These are phyloP conservation scores for Heteropelma amictum DNA, from an alignment of 2,888 invertebrate genomes.

Conservation along the genomic window DNA sequence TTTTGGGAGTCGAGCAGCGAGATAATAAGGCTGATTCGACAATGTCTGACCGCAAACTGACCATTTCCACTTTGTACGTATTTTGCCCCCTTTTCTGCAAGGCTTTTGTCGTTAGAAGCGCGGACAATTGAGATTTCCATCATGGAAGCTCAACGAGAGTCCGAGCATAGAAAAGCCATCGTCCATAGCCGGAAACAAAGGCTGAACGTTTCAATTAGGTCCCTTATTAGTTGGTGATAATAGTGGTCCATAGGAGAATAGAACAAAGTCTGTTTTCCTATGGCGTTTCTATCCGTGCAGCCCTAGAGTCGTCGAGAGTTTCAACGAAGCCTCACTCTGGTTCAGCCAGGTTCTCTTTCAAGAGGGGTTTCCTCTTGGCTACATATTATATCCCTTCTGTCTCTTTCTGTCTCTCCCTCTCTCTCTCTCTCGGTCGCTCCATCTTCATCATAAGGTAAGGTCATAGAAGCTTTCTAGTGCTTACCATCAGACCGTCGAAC, in stretches of 20 bases:
- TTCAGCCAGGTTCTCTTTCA: constrained; percentile 43
- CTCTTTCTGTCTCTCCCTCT: constrained; percentile 17
- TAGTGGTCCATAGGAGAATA: constrained; percentile 61
- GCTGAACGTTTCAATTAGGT: constrained; percentile 75
- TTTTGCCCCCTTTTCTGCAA: neutral
- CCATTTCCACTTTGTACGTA: constrained; percentile 23
- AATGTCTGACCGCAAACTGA: constrained; percentile 19
- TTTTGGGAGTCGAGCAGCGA: neutral
- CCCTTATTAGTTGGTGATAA: constrained; percentile 77
- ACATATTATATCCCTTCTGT: constrained; percentile 32
- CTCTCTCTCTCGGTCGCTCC: no score
- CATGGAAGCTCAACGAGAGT: constrained; percentile 17
- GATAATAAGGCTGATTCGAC: constrained; percentile 19
- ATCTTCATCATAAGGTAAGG: constrained; percentile 16
- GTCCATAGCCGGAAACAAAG: constrained; percentile 63
- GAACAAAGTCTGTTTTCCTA: constrained; percentile 35
- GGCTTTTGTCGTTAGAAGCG: constrained; percentile 22
- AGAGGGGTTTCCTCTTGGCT: constrained; percentile 36
- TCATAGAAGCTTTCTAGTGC: constrained; percentile 70
- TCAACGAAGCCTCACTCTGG: constrained; percentile 35
- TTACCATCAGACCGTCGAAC: constrained; percentile 68
- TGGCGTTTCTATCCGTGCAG: constrained; percentile 27
- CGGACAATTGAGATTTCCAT: constrained; percentile 35
- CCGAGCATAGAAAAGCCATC: constrained; percentile 44
- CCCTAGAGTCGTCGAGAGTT: constrained; percentile 25